Evolutionary conservation across 2,888 invertebrate species (phyloP).

Genomic region (Athrips mouffetella): DNA sequence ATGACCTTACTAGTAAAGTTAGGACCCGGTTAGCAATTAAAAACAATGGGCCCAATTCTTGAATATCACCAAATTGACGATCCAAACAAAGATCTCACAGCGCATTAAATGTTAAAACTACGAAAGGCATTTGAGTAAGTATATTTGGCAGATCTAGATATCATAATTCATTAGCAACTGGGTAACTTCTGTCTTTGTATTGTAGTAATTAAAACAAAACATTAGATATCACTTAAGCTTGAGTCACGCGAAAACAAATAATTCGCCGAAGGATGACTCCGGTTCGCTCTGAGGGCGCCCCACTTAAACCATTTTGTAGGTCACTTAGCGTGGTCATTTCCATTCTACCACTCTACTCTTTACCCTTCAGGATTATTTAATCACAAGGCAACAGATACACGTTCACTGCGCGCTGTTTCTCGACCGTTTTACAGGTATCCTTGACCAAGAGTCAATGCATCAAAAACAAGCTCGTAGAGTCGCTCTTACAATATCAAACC

Average conservation of each 20-base stretch:
- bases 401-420: not conserved
- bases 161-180: not conserved
- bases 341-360: conserved; percentile 32
- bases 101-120: too few species aligned
- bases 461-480: not conserved
- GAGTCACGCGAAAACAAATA: conserved; percentile 29
- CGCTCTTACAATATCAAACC: not conserved
- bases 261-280: conserved; percentile 40
- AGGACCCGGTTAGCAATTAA: too few species aligned
- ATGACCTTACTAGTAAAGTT: too few species aligned
- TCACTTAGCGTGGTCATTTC: conserved; percentile 61
- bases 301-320: conserved; percentile 65
- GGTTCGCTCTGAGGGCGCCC: conserved; percentile 50
- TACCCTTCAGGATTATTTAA: not conserved
- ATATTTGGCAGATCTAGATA: too few species aligned
- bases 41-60: too few species aligned
- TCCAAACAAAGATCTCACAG: too few species aligned
- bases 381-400: not conserved
- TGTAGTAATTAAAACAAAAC: not conserved
- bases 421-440: not conserved
- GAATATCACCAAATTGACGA: too few species aligned
- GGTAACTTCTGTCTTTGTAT: too few species aligned
- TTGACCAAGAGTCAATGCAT: conserved; percentile 13
- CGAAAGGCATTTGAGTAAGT: too few species aligned
- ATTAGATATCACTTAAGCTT: conserved; percentile 1